Conservation (phyloP, 1,140 invertebrate species). For the Gryon sp. region DNA sequence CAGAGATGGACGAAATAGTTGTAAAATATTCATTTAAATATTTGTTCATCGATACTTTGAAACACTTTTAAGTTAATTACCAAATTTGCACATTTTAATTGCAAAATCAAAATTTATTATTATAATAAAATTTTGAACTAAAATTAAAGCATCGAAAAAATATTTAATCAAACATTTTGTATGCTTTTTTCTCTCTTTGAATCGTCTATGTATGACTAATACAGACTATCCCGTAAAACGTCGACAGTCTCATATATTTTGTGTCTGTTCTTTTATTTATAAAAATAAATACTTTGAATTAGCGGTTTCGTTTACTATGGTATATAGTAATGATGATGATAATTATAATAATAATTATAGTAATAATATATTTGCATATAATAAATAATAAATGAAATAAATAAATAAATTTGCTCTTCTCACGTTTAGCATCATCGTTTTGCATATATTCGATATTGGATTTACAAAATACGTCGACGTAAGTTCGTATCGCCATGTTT, state of each 20-base stretch:
- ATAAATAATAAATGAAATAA: constrained; percentile 80
- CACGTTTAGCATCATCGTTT: constrained; percentile 75
- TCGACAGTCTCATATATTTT: constrained; percentile 25
- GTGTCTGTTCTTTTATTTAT: constrained; percentile 71
- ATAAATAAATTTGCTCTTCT: constrained; percentile 76
- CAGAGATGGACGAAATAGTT: constrained; percentile 28
- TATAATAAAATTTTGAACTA: neutral
- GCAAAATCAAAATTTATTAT: neutral
- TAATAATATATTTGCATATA: constrained; percentile 67
- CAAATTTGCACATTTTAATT: no score
- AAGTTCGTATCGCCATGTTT: constrained; percentile 71
- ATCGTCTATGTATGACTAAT: constrained; percentile 59
- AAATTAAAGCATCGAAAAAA: constrained; percentile 11
- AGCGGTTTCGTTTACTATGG: constrained; percentile 69
- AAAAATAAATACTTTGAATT: constrained; percentile 80
- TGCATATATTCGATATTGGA: constrained; percentile 73
- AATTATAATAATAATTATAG: constrained; percentile 63
- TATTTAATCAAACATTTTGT: constrained; percentile 51
- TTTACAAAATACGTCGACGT: constrained; percentile 73
- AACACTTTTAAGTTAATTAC: no score
- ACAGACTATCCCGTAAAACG: constrained; percentile 12
- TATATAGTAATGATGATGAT: constrained; percentile 69
- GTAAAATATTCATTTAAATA: constrained; percentile 44
- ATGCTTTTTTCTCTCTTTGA: constrained; percentile 33
- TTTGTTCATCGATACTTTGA: constrained; percentile 5